Percentiles rank a stretch among this genome's conserved stretches.
Conservation (phyloP, 2,797 vertebrate species). For the Bradypodion pumilum region DNA sequence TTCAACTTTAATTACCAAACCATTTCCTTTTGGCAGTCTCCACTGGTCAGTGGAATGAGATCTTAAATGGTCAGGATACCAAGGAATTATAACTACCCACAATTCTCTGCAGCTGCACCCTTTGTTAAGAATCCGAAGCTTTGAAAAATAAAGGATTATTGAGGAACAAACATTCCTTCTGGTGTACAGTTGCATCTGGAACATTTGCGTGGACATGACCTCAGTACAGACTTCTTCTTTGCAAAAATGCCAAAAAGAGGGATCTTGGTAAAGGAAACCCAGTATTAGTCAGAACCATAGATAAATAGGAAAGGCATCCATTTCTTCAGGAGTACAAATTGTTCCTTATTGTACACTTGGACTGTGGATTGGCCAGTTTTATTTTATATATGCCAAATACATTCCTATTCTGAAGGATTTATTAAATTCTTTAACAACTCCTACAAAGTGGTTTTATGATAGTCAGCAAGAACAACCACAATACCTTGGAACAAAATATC, state of each 20-base stretch:
- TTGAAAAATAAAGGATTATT: slow-evolving; percentile 37
- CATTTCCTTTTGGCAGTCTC: slow-evolving; percentile 64
- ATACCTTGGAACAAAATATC: slow-evolving; percentile 22
- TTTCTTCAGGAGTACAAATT: not conserved
- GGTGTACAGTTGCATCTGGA: slow-evolving; percentile 23
- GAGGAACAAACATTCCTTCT: slow-evolving; percentile 43
- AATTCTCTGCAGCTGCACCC: slow-evolving; percentile 63
- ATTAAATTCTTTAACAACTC: slow-evolving; percentile 3
- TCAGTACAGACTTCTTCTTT: slow-evolving; percentile 17
- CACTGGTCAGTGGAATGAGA: slow-evolving; percentile 63
- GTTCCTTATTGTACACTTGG: not conserved
- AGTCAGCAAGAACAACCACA: slow-evolving; percentile 41
- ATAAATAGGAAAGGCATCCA: slow-evolving; percentile 24
- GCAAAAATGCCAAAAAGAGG: slow-evolving; percentile 24
- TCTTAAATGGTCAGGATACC: slow-evolving; percentile 59
- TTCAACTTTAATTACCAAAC: slow-evolving; percentile 65
- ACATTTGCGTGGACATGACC: slow-evolving; percentile 26
- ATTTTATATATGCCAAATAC: slow-evolving; percentile 13
- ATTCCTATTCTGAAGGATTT: not conserved
- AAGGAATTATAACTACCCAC: slow-evolving; percentile 58
- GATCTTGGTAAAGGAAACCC: slow-evolving; percentile 10
- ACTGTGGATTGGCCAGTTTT: not conserved
- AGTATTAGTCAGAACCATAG: slow-evolving; percentile 32
- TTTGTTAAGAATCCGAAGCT: slow-evolving; percentile 59
- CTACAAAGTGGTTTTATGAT: slow-evolving; percentile 7